phyloP scores from a whole-genome alignment of 2,888 invertebrate species.

The Zaprionus bogoriensis region DNA sequence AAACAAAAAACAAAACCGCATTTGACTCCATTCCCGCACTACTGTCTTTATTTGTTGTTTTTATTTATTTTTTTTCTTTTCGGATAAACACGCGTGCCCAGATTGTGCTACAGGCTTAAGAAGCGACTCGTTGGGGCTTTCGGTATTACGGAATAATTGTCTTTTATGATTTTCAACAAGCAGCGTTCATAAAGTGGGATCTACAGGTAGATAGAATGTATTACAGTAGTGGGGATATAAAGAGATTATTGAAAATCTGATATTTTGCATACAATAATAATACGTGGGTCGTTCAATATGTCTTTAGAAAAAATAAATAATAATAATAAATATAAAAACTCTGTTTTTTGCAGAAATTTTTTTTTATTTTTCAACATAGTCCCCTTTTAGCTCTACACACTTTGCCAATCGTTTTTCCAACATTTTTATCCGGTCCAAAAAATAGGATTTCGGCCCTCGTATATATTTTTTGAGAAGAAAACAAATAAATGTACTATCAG shows the following conservation, averaged over 20 bases:
- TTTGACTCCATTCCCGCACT: slow-evolving; percentile 13
- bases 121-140: slow-evolving; percentile 3
- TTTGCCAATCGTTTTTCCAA: too few species aligned
- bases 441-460: too few species aligned
- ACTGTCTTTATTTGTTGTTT: slow-evolving; percentile 29
- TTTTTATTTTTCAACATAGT: too few species aligned
- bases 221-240: background rate
- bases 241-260: background rate
- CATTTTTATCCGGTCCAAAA: too few species aligned
- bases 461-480: too few species aligned
- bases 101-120: slow-evolving; percentile 2
- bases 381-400: too few species aligned
- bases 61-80: slow-evolving; percentile 18
- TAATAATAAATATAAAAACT: too few species aligned
- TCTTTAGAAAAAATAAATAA: too few species aligned
- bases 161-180: slow-evolving; percentile 2
- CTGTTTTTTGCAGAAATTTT: too few species aligned
- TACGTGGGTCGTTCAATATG: too few species aligned
- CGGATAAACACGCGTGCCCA: slow-evolving; percentile 30
- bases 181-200: background rate
- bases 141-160: background rate
- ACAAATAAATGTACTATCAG: too few species aligned
- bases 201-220: background rate
- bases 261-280: background rate
- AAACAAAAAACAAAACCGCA: slow-evolving; percentile 22